Evolutionary conservation across 1,140 invertebrate species (phyloP).

Genomic region (Lucilia cuprina): DNA sequence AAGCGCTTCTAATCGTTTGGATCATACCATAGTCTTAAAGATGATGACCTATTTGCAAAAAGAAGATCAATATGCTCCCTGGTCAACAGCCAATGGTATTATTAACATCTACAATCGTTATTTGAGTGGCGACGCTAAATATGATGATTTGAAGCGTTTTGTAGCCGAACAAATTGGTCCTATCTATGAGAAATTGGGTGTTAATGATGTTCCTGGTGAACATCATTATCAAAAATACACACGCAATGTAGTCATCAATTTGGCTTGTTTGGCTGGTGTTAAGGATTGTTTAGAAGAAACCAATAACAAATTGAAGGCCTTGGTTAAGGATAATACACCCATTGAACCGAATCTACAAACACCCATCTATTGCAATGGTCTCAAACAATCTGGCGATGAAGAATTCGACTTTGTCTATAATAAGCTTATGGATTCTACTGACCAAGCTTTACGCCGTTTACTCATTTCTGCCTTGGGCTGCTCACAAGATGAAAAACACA

Average conservation of each 20-base stretch:
- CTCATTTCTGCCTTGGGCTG: slow-evolving; percentile 69
- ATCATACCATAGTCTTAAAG: slow-evolving; percentile 61
- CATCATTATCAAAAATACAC: slow-evolving; percentile 58
- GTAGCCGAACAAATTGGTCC: slow-evolving; percentile 54
- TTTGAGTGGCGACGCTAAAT: slow-evolving; percentile 46
- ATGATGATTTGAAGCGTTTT: slow-evolving; percentile 48
- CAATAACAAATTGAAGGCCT: slow-evolving; percentile 46
- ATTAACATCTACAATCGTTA: slow-evolving; percentile 56
- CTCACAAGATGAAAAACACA: slow-evolving; percentile 49
- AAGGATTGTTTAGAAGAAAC: slow-evolving; percentile 63
- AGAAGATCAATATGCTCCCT: slow-evolving; percentile 70
- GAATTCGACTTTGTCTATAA: slow-evolving; percentile 73
- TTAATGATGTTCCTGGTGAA: slow-evolving; percentile 56
- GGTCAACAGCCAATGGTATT: slow-evolving; percentile 65
- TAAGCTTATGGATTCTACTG: slow-evolving; percentile 66
- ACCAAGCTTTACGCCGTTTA: slow-evolving; percentile 65
- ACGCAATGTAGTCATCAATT: slow-evolving; percentile 61
- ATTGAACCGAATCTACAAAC: slow-evolving; percentile 54
- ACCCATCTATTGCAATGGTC: slow-evolving; percentile 72
- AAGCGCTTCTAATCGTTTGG: slow-evolving; percentile 66
- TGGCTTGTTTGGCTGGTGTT: slow-evolving; percentile 65
- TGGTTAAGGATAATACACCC: slow-evolving; percentile 61
- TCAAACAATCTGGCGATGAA: slow-evolving; percentile 66
- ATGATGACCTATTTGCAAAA: slow-evolving; percentile 66
- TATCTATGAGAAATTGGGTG: slow-evolving; percentile 56